Percentiles rank a stretch among this genome's conserved stretches.
phyloP scores from a whole-genome alignment of 2,888 invertebrate species.

The Seira sanloemensis region DNA sequence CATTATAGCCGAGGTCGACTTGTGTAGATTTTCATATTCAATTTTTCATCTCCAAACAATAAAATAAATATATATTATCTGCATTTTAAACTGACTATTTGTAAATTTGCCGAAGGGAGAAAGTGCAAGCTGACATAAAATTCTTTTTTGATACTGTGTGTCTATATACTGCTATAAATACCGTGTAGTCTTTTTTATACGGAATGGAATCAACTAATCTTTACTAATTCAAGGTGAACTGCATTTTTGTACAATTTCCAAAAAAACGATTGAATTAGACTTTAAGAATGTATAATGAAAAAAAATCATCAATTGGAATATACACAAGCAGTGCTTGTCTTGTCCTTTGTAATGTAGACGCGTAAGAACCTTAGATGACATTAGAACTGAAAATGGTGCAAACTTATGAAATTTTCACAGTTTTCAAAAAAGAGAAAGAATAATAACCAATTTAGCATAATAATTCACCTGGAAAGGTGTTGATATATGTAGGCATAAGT shows the following conservation, averaged over 20 bases:
- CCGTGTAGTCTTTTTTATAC: background rate
- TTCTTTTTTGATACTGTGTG: background rate
- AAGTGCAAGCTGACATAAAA: background rate
- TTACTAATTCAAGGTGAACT: background rate
- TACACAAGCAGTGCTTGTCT: background rate
- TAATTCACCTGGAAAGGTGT: too few species aligned
- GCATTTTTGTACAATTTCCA: background rate
- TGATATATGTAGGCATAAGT: too few species aligned
- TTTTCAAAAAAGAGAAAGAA: too few species aligned
- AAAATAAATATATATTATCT: background rate
- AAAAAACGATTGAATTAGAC: background rate
- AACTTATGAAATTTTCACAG: slow-evolving; percentile 4
- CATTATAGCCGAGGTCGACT: too few species aligned
- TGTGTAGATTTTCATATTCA: too few species aligned
- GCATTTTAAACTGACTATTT: background rate
- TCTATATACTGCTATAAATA: too few species aligned
- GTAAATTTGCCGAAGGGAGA: background rate
- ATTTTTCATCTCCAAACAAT: background rate
- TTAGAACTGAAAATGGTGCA: slow-evolving; percentile 6
- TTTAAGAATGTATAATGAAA: background rate
- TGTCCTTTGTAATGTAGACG: background rate
- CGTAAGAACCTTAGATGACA: background rate
- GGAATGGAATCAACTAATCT: background rate
- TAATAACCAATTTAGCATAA: background rate
- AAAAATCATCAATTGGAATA: too few species aligned